These are phyloP conservation scores for Pammene fasciana DNA, from an alignment of 2,888 invertebrate species.

Conservation along the genomic window DNA sequence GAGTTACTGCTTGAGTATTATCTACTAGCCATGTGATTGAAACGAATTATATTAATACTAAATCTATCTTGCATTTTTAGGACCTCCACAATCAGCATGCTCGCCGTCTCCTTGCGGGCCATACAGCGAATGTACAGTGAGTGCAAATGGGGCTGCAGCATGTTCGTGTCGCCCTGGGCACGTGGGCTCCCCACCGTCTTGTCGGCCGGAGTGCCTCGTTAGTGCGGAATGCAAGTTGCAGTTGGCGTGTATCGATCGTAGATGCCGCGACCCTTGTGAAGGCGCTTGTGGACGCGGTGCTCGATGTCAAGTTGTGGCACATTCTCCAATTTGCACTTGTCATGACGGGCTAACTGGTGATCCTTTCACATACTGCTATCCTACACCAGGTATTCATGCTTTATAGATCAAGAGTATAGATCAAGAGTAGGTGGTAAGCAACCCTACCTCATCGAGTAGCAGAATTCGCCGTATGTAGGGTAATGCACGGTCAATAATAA, in stretches of 20 bases:
- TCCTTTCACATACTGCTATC: constrained; percentile 86
- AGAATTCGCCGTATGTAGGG: no score
- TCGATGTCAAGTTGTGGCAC: constrained; percentile 88
- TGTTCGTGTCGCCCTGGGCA: constrained; percentile 89
- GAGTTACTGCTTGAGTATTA: neutral
- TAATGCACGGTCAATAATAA: no score
- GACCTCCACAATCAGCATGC: constrained; percentile 78
- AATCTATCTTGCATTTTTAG: constrained; percentile 35
- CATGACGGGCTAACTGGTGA: constrained; percentile 87
- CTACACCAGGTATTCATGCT: constrained; percentile 77
- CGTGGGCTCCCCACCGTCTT: constrained; percentile 89
- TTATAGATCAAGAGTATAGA: neutral
- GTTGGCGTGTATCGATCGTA: constrained; percentile 87
- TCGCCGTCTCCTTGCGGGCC: constrained; percentile 91
- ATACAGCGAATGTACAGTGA: constrained; percentile 85
- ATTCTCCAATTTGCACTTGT: constrained; percentile 89
- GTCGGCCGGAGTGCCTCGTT: constrained; percentile 89
- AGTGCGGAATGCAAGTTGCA: constrained; percentile 88
- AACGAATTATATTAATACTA: neutral
- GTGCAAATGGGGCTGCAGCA: constrained; percentile 81
- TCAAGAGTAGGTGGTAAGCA: neutral
- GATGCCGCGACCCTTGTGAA: constrained; percentile 89
- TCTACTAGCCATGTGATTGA: neutral
- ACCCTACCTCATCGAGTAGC: no score
- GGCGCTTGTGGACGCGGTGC: constrained; percentile 89